A percentile compares a stretch with the other conserved stretches of the same genome.
Conservation (phyloP, 2,113 vertebrate species). For the Ahaetulla prasina region DNA sequence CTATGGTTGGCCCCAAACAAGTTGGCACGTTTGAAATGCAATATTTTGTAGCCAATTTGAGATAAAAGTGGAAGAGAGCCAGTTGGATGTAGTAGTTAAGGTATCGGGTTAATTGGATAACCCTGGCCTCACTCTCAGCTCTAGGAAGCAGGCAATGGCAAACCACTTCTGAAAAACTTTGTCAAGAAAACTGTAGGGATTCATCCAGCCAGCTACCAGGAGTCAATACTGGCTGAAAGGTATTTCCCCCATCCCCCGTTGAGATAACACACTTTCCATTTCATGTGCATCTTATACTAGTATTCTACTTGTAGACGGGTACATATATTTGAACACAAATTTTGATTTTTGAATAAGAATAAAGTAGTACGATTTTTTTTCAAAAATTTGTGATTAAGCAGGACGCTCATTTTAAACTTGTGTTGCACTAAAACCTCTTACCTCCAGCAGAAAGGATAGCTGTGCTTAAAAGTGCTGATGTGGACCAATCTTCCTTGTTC, state of each 20-base stretch:
- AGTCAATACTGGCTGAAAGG: neutral
- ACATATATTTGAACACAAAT: neutral
- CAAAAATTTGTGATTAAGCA: neutral
- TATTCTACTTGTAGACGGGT: neutral
- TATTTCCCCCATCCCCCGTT: neutral
- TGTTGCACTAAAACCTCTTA: conserved; percentile 41
- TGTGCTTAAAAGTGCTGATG: conserved; percentile 81
- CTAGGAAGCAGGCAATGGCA: neutral
- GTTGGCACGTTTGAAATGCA: neutral
- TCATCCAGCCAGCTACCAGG: neutral
- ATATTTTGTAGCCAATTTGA: neutral
- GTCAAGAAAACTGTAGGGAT: neutral
- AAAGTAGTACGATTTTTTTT: neutral
- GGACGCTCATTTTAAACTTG: neutral
- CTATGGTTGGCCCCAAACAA: neutral
- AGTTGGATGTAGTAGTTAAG: neutral
- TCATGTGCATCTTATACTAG: neutral
- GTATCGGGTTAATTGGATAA: neutral
- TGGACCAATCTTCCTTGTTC: conserved; percentile 85
- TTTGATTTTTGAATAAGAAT: neutral
- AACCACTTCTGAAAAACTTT: neutral
- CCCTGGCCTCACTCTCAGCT: neutral
- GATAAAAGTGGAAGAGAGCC: neutral
- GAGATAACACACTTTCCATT: neutral
- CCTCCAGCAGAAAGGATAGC: conserved; percentile 99